These are phyloP conservation scores for Pherbina coryleti DNA, from an alignment of 2,888 invertebrate genomes.

Conservation along the genomic window DNA sequence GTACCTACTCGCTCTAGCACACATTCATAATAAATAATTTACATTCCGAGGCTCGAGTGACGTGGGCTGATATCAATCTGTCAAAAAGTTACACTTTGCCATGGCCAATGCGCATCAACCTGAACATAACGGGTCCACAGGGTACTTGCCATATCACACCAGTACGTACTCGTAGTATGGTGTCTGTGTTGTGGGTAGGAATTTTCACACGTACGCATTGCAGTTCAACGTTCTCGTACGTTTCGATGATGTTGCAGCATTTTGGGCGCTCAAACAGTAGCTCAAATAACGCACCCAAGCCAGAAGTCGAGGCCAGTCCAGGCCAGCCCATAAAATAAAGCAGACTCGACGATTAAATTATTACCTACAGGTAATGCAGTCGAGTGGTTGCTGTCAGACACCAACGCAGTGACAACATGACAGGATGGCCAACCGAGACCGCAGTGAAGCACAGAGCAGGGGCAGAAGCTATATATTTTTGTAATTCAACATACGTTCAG, in stretches of 20 bases:
- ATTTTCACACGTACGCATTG: background rate
- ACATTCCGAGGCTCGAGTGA: background rate
- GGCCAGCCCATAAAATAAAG: background rate
- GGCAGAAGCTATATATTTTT: background rate
- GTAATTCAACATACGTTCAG: too few relatives aligned
- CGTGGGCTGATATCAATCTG: background rate
- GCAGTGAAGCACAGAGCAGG: background rate
- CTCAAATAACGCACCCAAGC: background rate
- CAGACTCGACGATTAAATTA: slow-evolving; percentile 24
- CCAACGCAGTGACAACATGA: slow-evolving; percentile 31
- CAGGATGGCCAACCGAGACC: slow-evolving; percentile 14
- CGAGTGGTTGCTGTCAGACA: slow-evolving; percentile 25
- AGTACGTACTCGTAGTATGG: too few relatives aligned
- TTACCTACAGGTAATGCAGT: slow-evolving; percentile 20
- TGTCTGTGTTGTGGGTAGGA: background rate
- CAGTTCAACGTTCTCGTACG: background rate
- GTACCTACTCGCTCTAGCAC: too few relatives aligned
- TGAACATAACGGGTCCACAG: background rate
- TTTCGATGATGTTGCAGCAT: background rate
- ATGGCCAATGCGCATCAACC: background rate
- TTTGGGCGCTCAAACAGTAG: background rate
- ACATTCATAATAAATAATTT: slow-evolving; percentile 7
- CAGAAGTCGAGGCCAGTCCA: background rate
- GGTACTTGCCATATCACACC: background rate
- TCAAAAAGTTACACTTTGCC: background rate